These are phyloP conservation scores for Netelia inedita DNA, from an alignment of 2,888 invertebrate species.

Conservation along the genomic window DNA sequence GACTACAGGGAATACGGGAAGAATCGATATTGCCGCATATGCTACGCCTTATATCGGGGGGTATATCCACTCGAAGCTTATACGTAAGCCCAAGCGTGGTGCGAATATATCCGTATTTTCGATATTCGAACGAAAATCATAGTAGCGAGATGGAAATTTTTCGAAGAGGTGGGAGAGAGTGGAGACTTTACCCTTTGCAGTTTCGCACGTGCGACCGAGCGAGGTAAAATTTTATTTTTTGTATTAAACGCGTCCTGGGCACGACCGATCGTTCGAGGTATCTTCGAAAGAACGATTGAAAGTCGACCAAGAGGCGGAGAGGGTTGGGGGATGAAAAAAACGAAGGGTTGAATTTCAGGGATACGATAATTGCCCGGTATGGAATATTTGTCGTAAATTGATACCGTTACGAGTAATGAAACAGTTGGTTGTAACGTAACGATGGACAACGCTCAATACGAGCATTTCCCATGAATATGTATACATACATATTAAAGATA, in stretches of 20 bases:
- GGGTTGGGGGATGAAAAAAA: no score
- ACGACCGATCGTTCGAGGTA: background rate
- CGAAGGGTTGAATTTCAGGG: no score
- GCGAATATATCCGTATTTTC: conserved; percentile 19
- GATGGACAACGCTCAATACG: background rate
- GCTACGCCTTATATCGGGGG: conserved; percentile 54
- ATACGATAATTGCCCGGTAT: no score
- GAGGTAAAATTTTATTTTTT: background rate
- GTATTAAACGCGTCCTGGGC: background rate
- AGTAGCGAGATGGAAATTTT: conserved; percentile 15
- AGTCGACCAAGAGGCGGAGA: background rate
- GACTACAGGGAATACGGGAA: conserved; percentile 47
- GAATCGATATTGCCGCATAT: conserved; percentile 65
- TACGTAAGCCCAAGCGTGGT: conserved; percentile 17
- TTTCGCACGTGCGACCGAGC: conserved; percentile 25
- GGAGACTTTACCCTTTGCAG: conserved; percentile 6
- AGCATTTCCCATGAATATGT: background rate
- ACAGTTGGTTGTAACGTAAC: background rate
- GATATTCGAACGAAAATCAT: conserved; percentile 28
- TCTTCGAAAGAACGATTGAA: background rate
- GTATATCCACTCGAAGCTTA: conserved; percentile 51
- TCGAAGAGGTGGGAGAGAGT: background rate
- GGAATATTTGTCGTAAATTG: background rate
- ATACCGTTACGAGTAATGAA: background rate
- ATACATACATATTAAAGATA: conserved; percentile 34